These are phyloP conservation scores for Hyles euphorbiae DNA, from an alignment of 1,140 invertebrate species.

Conservation along the genomic window DNA sequence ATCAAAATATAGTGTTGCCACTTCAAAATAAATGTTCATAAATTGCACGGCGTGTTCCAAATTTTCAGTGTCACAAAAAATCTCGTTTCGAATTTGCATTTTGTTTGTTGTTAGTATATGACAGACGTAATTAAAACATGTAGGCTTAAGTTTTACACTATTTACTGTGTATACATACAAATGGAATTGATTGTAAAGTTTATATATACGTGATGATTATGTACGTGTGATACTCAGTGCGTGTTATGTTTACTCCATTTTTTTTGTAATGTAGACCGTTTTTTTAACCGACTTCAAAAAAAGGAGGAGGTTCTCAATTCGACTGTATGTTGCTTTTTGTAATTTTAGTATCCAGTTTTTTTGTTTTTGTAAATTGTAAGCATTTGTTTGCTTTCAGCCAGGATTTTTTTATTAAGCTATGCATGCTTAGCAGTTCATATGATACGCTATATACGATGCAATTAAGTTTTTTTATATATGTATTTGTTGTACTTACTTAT, in stretches of 20 bases:
- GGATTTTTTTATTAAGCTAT: conserved; percentile 53
- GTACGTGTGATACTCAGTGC: conserved; percentile 35
- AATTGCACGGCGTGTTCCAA: no score
- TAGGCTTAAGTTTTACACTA: neutral
- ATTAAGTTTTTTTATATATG: conserved; percentile 53
- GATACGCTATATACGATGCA: conserved; percentile 58
- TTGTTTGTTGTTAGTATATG: neutral
- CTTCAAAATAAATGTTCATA: no score
- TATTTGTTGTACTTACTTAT: conserved; percentile 73
- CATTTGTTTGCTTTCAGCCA: conserved; percentile 73
- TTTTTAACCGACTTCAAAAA: no score
- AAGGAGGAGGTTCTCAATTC: no score
- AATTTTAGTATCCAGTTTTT: conserved; percentile 37
- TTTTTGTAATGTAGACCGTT: conserved; percentile 16
- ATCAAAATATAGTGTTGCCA: no score
- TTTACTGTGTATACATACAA: neutral
- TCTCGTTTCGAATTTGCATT: no score
- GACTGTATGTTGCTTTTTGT: no score
- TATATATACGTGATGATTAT: neutral
- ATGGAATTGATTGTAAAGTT: conserved; percentile 18
- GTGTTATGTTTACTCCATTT: conserved; percentile 31
- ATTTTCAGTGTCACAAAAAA: no score
- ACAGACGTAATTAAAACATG: neutral
- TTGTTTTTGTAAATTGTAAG: conserved; percentile 73
- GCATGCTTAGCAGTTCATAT: conserved; percentile 74